These are phyloP conservation scores for Drosophila pachea DNA, from an alignment of 1,140 invertebrate species.

Conservation along the genomic window DNA sequence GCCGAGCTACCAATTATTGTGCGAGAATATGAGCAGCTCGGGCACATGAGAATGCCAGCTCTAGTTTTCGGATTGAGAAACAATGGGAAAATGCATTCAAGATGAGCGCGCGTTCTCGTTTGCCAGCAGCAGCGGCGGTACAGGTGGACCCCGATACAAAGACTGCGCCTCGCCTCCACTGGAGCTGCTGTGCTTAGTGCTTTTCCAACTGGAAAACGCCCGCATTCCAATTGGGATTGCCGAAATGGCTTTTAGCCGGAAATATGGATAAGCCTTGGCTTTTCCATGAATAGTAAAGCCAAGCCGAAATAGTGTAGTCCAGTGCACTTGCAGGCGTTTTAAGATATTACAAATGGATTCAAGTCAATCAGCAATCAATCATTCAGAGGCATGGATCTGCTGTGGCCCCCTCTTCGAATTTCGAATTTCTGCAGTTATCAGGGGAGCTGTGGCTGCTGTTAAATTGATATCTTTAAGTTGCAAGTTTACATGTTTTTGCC, in stretches of 20 bases:
- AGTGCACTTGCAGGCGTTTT: too few species aligned
- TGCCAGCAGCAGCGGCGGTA: not conserved
- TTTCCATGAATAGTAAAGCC: too few species aligned
- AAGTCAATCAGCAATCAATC: slow-evolving; percentile 26
- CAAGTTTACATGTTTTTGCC: slow-evolving; percentile 37
- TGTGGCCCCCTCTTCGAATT: not conserved
- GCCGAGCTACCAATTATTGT: slow-evolving; percentile 65
- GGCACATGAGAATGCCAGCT: slow-evolving; percentile 33
- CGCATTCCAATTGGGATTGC: too few species aligned
- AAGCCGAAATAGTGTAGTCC: too few species aligned
- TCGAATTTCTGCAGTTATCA: slow-evolving; percentile 7
- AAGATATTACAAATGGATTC: slow-evolving; percentile 12
- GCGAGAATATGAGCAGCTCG: slow-evolving; percentile 45
- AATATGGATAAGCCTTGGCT: too few species aligned
- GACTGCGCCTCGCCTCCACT: too few species aligned
- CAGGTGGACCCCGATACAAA: slow-evolving; percentile 2
- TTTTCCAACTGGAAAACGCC: too few species aligned
- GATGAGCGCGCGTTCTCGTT: too few species aligned
- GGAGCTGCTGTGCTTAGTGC: too few species aligned
- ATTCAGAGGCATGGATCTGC: too few species aligned
- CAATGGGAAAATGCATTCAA: slow-evolving; percentile 23
- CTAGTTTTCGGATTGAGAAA: slow-evolving; percentile 16
- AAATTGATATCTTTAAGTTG: slow-evolving; percentile 62
- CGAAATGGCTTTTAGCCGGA: too few species aligned
- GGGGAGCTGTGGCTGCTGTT: slow-evolving; percentile 8